Evolutionary conservation across 2,888 invertebrate genomes (phyloP).

Genomic region (Abrostola triplasia): DNA sequence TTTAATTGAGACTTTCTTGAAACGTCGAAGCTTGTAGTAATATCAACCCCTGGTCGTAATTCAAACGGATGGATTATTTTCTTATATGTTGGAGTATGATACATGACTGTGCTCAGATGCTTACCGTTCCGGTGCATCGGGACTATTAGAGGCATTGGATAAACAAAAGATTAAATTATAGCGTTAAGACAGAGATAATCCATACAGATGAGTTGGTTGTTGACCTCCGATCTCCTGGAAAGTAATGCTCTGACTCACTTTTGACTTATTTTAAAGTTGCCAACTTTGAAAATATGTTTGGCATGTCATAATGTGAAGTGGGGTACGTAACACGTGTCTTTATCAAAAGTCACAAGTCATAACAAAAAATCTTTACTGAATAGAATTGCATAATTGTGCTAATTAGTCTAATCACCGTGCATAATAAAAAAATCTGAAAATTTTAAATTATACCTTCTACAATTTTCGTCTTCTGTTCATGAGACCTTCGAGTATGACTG

Average conservation of each 20-base stretch:
- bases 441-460: too few relatives aligned
- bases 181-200: constrained; percentile 85
- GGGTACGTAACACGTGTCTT: constrained; percentile 1
- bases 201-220: constrained; percentile 85
- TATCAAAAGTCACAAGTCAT: not conserved
- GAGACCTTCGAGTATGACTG: too few relatives aligned
- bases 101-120: constrained; percentile 79
- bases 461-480: too few relatives aligned
- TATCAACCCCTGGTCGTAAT: constrained; percentile 73
- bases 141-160: constrained; percentile 85
- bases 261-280: constrained; percentile 57
- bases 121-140: constrained; percentile 76
- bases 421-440: too few relatives aligned
- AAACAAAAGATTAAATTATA: constrained; percentile 87
- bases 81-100: constrained; percentile 81
- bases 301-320: constrained; percentile 6
- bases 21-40: constrained; percentile 70
- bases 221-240: constrained; percentile 78
- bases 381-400: too few relatives aligned
- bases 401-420: too few relatives aligned
- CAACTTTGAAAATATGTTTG: constrained; percentile 39
- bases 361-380: not conserved
- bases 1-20: constrained; percentile 63
- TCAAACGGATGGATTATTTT: constrained; percentile 83
- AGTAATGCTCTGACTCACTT: constrained; percentile 67